phyloP scores from a whole-genome alignment of 2,797 vertebrate species.

The Tragelaphus eurycerus region DNA sequence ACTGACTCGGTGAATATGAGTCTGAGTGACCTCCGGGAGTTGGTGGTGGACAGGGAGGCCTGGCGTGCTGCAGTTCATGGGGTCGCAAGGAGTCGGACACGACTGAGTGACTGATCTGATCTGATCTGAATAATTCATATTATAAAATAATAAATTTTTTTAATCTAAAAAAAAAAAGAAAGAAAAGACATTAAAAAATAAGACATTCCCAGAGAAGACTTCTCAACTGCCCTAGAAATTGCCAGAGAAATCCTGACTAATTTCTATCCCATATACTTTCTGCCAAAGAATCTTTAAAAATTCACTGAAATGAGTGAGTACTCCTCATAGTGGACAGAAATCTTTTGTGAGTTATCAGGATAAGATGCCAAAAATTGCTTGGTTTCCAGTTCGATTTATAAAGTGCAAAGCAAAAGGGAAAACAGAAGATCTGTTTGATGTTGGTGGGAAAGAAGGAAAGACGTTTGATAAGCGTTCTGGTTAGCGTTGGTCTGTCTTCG shows the following conservation, averaged over 20 bases:
- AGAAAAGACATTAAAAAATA: neutral
- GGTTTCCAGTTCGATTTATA: neutral
- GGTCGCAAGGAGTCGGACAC: no score
- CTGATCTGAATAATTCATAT: neutral
- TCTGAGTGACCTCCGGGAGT: no score
- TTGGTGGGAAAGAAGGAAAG: neutral
- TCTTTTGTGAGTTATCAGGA: neutral
- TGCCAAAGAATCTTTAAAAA: neutral
- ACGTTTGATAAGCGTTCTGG: neutral
- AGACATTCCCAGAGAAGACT: neutral
- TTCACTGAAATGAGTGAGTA: neutral
- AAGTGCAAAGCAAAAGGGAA: neutral
- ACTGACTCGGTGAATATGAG: no score
- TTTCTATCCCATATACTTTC: neutral
- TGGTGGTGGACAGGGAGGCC: no score
- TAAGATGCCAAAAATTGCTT: neutral
- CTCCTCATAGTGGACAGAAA: neutral
- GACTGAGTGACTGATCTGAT: no score
- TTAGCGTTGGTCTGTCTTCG: neutral
- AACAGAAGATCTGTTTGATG: neutral
- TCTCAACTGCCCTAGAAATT: neutral
- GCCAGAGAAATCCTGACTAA: neutral
- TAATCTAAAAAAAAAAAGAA: neutral
- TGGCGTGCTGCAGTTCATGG: no score
- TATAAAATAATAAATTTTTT: neutral